Evolutionary conservation across 1,140 invertebrate genomes (phyloP), one percentile per base, ranked within the genome.

Genomic region (Bactericera cockerelli): DNA sequence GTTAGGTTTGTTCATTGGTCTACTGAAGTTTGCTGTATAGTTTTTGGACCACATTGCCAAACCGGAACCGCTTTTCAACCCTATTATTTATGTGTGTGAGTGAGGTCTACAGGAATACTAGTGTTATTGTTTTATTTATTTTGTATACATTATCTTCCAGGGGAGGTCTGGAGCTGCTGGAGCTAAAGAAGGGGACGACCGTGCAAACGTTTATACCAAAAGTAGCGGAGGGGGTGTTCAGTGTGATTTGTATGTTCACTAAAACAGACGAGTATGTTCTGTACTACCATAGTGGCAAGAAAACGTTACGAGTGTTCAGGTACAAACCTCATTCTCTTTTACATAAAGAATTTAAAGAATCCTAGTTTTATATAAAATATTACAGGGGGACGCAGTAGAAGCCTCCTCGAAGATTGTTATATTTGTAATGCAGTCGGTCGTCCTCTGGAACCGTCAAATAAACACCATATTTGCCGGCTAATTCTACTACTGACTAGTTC

Each of bases 201-300:
- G 81, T 89, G 0, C 83, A 84, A 67, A 91, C 86, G 0, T 87
- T 93, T 55, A 93, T 97, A 61, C 87, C 89, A 1, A 82, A 87
- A 71, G 85, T 96, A 0, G 93, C 93, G 8, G 94, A 99, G 73
- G 95, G 95, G 1, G 93, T 98, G 0, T 98, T 98, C 70, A 91
- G 87, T 13, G 90, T 98, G 22, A 89, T 93, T 63, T 90, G 89
- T 54, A 82, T 89, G 73, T 98, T 99, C 69, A 96, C 92, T 36
- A 84, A 84, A 62, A 93, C 86, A 10, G 91, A 97, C 66, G 84
- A 93, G 64, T 96, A 98, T 66, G 93, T 98, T 3, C 76, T 97
- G 2, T 99, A 98, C 70, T 98, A 98, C 66, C 93, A 98, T 69
- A 93, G 89, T 64, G 90, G 90, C 8, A 81, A 87, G 62, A 90